Conservation (phyloP, 2,113 vertebrate genomes). For the Australoheros scitulus region DNA sequence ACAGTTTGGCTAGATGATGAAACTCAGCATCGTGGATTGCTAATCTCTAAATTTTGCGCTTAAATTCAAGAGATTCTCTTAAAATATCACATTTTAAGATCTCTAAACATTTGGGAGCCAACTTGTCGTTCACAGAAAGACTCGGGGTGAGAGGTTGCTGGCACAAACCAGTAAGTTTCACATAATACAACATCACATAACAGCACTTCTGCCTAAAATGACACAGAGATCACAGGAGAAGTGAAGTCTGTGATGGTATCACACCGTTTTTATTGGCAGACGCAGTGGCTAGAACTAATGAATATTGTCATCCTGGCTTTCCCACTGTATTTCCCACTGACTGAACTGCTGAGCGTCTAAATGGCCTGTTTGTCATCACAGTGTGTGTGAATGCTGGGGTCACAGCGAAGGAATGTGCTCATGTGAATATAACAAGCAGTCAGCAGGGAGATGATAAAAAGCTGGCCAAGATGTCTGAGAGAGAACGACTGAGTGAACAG, state of each 20-base stretch:
- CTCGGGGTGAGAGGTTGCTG: constrained; percentile 8
- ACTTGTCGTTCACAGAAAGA: constrained; percentile 17
- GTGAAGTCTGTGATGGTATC: constrained; percentile 4
- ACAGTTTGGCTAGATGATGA: background rate
- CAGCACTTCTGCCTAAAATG: background rate
- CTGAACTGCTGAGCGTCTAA: constrained; percentile 55
- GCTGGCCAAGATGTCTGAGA: constrained; percentile 26
- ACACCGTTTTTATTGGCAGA: constrained; percentile 41
- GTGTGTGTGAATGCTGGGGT: constrained; percentile 54
- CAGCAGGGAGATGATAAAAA: constrained; percentile 51
- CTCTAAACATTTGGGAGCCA: constrained; percentile 49
- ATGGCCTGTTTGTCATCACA: constrained; percentile 68
- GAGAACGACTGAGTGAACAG: constrained; percentile 29
- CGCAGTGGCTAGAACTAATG: constrained; percentile 31
- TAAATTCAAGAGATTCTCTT: background rate
- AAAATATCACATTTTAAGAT: constrained; percentile 57
- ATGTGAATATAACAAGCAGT: constrained; percentile 48
- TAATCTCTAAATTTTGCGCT: constrained; percentile 26
- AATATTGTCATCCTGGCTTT: constrained; percentile 48
- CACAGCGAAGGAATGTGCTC: constrained; percentile 61
- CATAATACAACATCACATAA: background rate
- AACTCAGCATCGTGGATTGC: background rate
- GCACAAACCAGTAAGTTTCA: background rate
- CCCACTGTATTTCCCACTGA: constrained; percentile 48
- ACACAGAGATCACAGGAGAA: background rate